A percentile compares a stretch with the other conserved stretches of the same genome.
Evolutionary conservation across 2,113 vertebrate genomes (phyloP).

Genomic region (Chaetops frenatus): DNA sequence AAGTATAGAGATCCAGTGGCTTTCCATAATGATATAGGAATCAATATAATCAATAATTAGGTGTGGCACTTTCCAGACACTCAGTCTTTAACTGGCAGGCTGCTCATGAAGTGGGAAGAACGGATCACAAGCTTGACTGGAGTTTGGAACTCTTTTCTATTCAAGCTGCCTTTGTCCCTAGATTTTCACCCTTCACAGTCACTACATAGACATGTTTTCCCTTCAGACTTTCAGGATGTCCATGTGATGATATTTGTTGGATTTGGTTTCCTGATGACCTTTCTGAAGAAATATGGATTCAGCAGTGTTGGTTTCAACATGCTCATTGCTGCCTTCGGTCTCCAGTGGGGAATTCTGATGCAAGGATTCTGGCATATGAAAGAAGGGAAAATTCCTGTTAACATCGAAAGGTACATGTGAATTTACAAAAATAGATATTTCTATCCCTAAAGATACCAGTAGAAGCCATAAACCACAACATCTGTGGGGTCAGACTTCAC

Average conservation of each 20-base stretch:
- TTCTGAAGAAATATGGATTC: conserved; percentile 93
- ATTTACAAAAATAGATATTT: neutral
- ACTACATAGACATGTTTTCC: neutral
- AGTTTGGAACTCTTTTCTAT: neutral
- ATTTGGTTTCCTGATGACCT: conserved; percentile 97
- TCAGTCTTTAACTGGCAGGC: neutral
- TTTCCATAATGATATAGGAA: neutral
- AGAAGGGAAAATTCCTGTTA: conserved; percentile 64
- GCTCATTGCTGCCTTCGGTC: conserved; percentile 88
- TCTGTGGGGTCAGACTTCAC: neutral
- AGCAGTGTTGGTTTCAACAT: conserved; percentile 90
- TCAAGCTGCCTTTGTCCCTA: neutral
- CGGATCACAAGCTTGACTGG: neutral
- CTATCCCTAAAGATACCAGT: neutral
- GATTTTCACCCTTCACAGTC: neutral
- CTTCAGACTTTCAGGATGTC: conserved; percentile 91
- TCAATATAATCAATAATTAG: neutral
- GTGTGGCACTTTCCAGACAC: neutral
- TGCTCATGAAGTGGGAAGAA: neutral
- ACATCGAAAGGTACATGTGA: conserved; percentile 69
- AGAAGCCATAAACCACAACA: neutral
- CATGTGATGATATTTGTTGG: conserved; percentile 98
- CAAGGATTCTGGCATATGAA: conserved; percentile 79
- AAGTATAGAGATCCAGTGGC: neutral
- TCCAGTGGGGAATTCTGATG: conserved; percentile 89